These are phyloP conservation scores for Malurus leucopterus DNA, from an alignment of 2,797 vertebrate species.

Conservation along the genomic window DNA sequence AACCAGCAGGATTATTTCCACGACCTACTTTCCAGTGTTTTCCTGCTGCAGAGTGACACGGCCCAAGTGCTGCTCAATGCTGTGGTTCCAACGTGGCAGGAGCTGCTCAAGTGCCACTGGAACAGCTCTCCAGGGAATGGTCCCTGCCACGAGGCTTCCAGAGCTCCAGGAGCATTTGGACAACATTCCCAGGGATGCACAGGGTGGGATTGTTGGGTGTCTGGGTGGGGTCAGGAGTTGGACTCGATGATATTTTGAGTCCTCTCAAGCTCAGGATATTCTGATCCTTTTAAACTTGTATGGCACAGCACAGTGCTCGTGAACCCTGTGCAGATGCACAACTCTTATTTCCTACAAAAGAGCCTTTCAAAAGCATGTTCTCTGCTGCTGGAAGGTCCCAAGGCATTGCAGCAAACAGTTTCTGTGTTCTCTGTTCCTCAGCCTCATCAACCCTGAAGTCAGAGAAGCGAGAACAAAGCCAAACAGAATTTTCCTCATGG, in stretches of 20 bases:
- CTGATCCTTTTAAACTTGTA: neutral
- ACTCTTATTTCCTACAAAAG: neutral
- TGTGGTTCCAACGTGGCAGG: neutral
- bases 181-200: neutral
- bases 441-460: neutral
- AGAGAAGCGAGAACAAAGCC: neutral
- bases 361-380: neutral
- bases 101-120: neutral
- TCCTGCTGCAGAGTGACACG: constrained; percentile 12
- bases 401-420: neutral
- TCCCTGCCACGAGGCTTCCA: fast-evolving
- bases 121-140: neutral
- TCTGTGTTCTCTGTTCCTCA: neutral
- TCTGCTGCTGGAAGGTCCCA: neutral
- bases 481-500: neutral
- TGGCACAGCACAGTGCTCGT: neutral
- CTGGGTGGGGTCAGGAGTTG: neutral
- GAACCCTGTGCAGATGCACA: neutral
- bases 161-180: neutral
- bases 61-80: neutral
- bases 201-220: neutral
- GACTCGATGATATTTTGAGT: neutral
- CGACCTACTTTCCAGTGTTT: constrained; percentile 61
- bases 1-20: constrained; percentile 66
- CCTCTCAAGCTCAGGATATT: neutral